Evolutionary conservation across 2,888 invertebrate species (phyloP).

Genomic region (Acrobasis consociella): DNA sequence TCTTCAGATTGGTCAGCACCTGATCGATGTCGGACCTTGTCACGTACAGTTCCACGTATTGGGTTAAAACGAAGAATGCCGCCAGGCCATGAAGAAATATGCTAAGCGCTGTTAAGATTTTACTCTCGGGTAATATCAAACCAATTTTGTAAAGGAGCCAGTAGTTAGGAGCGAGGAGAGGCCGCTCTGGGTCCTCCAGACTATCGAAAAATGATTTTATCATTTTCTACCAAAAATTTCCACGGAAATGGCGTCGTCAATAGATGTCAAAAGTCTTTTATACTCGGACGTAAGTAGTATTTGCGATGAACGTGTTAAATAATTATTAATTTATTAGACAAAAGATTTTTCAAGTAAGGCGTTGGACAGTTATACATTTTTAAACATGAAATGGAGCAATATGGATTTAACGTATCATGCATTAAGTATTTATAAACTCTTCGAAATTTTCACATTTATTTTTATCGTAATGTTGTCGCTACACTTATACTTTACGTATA

Average conservation of each 20-base stretch:
- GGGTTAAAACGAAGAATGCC: constrained; percentile 57
- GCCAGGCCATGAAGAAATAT: constrained; percentile 56
- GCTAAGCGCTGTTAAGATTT: constrained; percentile 39
- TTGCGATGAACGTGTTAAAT: background rate
- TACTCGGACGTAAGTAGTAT: constrained; percentile 19
- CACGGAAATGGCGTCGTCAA: background rate
- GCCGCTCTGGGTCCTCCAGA: constrained; percentile 54
- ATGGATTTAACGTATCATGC: too few relatives aligned
- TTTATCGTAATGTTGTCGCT: too few relatives aligned
- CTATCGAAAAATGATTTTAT: constrained; percentile 44
- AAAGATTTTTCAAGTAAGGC: background rate
- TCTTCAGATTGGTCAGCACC: constrained; percentile 64
- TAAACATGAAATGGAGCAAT: background rate
- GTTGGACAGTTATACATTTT: background rate
- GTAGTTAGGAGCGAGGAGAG: constrained; percentile 62
- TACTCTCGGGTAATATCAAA: constrained; percentile 55
- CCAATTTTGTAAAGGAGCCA: constrained; percentile 59
- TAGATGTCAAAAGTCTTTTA: background rate
- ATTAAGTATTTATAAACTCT: too few relatives aligned
- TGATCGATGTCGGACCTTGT: constrained; percentile 60
- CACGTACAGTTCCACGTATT: constrained; percentile 63
- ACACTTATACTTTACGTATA: too few relatives aligned
- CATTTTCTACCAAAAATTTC: constrained; percentile 35
- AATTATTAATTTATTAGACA: background rate
- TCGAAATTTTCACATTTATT: too few relatives aligned